Evolutionary conservation across 2,113 vertebrate species (phyloP), one percentile per base, ranked within the genome.

Genomic region (Mustela lutreola): DNA sequence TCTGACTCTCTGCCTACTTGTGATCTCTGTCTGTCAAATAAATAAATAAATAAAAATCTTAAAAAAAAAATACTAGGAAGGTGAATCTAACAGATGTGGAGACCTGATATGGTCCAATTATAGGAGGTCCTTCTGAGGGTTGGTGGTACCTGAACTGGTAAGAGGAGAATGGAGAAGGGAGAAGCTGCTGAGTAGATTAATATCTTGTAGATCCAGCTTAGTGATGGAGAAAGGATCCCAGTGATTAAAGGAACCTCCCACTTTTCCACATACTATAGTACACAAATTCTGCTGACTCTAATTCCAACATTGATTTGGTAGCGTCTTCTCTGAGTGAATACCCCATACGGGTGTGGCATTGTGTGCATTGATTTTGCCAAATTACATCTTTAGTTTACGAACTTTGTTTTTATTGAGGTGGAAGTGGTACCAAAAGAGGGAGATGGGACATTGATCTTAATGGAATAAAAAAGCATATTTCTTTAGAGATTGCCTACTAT

Each of bases 31-130:
- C 42, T 42, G 42, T 42, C 42, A 42, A 42, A 42, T 42, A 42
- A 42, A 42, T 42, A 42, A 42, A 42, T 42, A 42, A 42, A 42
- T 42, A 42, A 42, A 42, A 5, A 42, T 42, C 42, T 42, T 42
- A 42, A 42, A 42, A 42, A 39, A 42, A 42, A 42, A 70, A 70
- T 56, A 11, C 18, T 45, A 63, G n/a, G 22, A 15, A 76, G 10
- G 4, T 21, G 12, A 18, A 24, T 63, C 14, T 50, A 79, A 22
- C 12, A 33, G 73, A 10, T 33, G 6, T 12, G 0, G 1, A 83
- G 15, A 56, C 22, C 11, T n/a, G 22, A 62, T 11, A n/a, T n/a
- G 26, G 26, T 21, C 4, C 7, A 3, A 0, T 2, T 45, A 4
- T 24, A 73, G 24, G 14, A 4, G 9, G 81, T 67, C 11, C 28